phyloP scores from a whole-genome alignment of 2,888 invertebrate species.

The Volucella bombylans region DNA sequence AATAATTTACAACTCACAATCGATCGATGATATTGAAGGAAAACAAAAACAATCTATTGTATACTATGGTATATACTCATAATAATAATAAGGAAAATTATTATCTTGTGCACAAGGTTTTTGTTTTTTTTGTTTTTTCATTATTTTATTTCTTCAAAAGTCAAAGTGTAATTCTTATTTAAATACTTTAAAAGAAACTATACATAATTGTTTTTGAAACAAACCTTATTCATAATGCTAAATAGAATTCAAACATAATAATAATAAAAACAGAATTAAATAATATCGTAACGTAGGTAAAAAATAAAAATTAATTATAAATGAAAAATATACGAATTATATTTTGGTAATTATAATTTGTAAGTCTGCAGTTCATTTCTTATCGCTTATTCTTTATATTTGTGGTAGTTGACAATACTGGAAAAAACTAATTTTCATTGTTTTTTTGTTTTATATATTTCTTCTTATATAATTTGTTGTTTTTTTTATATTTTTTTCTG shows the following conservation, averaged over 20 bases:
- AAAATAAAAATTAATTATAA: slow-evolving; percentile 21
- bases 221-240: slow-evolving; percentile 51
- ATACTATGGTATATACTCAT: background rate
- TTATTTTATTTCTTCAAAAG: background rate
- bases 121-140: slow-evolving; percentile 17
- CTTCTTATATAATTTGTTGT: too few relatives aligned
- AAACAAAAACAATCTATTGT: background rate
- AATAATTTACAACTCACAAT: slow-evolving; percentile 52
- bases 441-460: too few relatives aligned
- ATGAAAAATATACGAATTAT: slow-evolving; percentile 20
- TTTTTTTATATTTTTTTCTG: too few relatives aligned
- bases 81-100: slow-evolving; percentile 28
- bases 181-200: slow-evolving; percentile 22
- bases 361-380: background rate
- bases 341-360: slow-evolving; percentile 3
- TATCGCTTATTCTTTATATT: background rate
- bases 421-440: too few relatives aligned
- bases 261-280: slow-evolving; percentile 25
- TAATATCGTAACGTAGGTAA: slow-evolving; percentile 3
- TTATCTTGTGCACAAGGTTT: slow-evolving; percentile 61
- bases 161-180: slow-evolving; percentile 46
- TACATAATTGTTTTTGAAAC: slow-evolving; percentile 69
- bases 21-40: slow-evolving; percentile 1
- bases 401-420: too few relatives aligned
- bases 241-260: slow-evolving; percentile 41